These are phyloP conservation scores for Nesogale talazaci DNA, from an alignment of 2,113 vertebrate species.

Conservation along the genomic window DNA sequence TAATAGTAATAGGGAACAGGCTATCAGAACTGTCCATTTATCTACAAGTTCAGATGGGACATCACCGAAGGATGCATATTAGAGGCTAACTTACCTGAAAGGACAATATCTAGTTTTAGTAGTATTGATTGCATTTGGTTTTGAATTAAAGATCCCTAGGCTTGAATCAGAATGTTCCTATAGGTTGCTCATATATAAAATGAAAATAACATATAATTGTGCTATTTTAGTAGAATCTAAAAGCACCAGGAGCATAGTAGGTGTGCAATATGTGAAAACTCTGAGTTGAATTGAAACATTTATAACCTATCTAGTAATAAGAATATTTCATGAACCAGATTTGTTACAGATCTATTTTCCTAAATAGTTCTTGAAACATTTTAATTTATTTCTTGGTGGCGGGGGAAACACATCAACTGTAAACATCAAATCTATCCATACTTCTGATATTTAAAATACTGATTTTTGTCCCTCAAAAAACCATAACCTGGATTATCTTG, in stretches of 20 bases:
- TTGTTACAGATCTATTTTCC: too few relatives aligned
- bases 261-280: background rate
- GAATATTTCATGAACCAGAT: constrained; percentile 2
- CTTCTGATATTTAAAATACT: constrained; percentile 15
- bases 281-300: constrained; percentile 9
- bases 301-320: constrained; percentile 3
- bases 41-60: background rate
- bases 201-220: background rate
- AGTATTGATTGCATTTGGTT: background rate
- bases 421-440: constrained; percentile 24
- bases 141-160: background rate
- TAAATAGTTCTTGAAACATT: constrained; percentile 11
- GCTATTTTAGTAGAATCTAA: constrained; percentile 3
- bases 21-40: constrained; percentile 1
- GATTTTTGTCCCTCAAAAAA: background rate
- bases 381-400: background rate
- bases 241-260: background rate
- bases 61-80: background rate
- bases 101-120: background rate
- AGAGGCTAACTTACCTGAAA: background rate
- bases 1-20: background rate
- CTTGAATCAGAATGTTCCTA: constrained; percentile 16
- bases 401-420: constrained; percentile 8
- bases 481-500: constrained; percentile 45
- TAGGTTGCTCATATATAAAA: constrained; percentile 4